Conservation (phyloP, 2,113 vertebrate species). For the Sclerurus mexicanus region DNA sequence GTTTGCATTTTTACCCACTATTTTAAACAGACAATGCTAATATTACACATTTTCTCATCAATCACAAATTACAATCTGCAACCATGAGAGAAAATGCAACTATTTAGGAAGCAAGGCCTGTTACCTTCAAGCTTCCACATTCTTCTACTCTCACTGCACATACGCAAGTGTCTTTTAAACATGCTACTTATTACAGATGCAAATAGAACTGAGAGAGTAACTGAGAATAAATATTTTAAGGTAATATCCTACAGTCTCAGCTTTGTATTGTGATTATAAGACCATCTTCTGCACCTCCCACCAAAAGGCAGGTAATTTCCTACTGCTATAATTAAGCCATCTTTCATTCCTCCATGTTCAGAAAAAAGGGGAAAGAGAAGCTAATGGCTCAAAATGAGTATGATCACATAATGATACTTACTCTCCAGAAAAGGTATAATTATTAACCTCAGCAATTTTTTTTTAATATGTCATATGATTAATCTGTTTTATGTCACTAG, state of each 20-base stretch:
- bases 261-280: neutral
- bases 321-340: constrained; percentile 40
- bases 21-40: neutral
- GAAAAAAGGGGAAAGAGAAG: neutral
- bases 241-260: neutral
- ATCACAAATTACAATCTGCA: neutral
- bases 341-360: constrained; percentile 19
- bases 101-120: neutral
- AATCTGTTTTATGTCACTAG: neutral
- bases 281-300: neutral
- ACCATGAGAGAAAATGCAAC: neutral
- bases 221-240: constrained; percentile 37
- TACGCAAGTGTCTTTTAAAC: neutral
- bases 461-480: neutral
- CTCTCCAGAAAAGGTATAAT: constrained; percentile 4
- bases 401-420: neutral
- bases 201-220: constrained; percentile 1
- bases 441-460: neutral
- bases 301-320: constrained; percentile 25
- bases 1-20: neutral
- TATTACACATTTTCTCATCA: neutral
- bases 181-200: neutral
- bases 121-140: neutral
- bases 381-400: neutral
- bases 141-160: neutral